Conservation (phyloP, 2,797 vertebrate species). For the Petrocephalus sullivani region DNA sequence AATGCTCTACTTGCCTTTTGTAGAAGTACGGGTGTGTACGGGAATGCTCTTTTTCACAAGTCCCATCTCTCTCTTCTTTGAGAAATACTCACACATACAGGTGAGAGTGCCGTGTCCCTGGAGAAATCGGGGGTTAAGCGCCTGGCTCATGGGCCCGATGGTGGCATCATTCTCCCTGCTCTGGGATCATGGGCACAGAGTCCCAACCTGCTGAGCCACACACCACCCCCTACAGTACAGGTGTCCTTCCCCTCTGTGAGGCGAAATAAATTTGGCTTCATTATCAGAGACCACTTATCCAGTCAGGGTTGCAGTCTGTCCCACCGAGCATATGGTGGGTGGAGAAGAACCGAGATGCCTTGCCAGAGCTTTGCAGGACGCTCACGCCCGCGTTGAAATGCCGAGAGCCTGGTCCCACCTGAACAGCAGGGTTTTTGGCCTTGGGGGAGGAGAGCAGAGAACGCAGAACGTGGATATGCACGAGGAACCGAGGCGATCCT, state of each 20-base stretch:
- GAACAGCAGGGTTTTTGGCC: not conserved
- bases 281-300: not conserved
- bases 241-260: not conserved
- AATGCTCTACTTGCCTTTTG: not conserved
- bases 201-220: not conserved
- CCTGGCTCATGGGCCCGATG: not conserved
- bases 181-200: not conserved
- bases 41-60: not conserved
- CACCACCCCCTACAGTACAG: not conserved
- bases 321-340: not conserved
- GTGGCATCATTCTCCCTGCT: not conserved
- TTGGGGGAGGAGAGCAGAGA: not conserved
- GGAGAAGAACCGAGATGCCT: not conserved
- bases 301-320: not conserved
- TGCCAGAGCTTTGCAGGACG: not conserved
- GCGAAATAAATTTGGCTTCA: slow-evolving; percentile 1
- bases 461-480: not conserved
- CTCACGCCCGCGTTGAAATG: not conserved
- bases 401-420: not conserved
- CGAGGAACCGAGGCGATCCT: not conserved
- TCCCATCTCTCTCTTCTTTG: not conserved
- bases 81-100: not conserved
- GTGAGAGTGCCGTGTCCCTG: not conserved
- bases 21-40: not conserved
- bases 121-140: not conserved